phyloP scores from a whole-genome alignment of 1,140 invertebrate genomes.

The Euwallacea fornicatus region DNA sequence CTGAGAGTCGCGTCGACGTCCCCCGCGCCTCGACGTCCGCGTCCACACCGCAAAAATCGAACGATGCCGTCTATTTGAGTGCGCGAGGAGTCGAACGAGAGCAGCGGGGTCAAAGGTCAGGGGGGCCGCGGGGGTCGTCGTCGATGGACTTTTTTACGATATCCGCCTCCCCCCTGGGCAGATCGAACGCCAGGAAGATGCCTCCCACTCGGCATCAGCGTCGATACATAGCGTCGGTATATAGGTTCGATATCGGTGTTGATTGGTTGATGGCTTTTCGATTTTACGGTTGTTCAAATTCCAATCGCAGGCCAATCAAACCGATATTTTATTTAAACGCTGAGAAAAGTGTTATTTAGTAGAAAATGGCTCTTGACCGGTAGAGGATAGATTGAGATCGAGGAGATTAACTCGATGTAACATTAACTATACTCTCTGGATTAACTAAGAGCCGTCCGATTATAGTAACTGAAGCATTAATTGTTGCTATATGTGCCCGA shows the following conservation, averaged over 20 bases:
- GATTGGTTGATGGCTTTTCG: slow-evolving; percentile 39
- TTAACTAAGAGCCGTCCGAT: too few species aligned
- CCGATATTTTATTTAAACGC: too few species aligned
- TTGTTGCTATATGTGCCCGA: too few species aligned
- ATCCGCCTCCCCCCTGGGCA: slow-evolving; percentile 25
- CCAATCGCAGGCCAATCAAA: slow-evolving; percentile 17
- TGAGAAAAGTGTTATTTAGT: too few species aligned
- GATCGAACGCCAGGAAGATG: slow-evolving; percentile 29
- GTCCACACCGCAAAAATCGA: slow-evolving; percentile 48
- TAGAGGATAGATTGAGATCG: too few species aligned
- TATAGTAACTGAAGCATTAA: too few species aligned
- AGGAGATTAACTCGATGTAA: too few species aligned
- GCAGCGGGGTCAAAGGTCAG: slow-evolving; percentile 23
- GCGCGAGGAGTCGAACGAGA: slow-evolving; percentile 47
- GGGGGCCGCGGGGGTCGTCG: slow-evolving; percentile 25
- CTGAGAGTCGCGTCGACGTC: slow-evolving; percentile 36
- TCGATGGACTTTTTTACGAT: slow-evolving; percentile 49
- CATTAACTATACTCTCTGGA: too few species aligned
- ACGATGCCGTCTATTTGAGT: slow-evolving; percentile 47
- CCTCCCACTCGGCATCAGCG: slow-evolving; percentile 17
- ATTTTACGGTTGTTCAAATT: slow-evolving; percentile 16
- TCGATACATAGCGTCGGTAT: slow-evolving; percentile 33
- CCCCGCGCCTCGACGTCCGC: slow-evolving; percentile 35
- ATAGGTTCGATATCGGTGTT: slow-evolving; percentile 27
- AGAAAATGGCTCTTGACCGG: too few species aligned